phyloP scores from a whole-genome alignment of 2,888 invertebrate genomes.

The Melinaea menophilus region DNA sequence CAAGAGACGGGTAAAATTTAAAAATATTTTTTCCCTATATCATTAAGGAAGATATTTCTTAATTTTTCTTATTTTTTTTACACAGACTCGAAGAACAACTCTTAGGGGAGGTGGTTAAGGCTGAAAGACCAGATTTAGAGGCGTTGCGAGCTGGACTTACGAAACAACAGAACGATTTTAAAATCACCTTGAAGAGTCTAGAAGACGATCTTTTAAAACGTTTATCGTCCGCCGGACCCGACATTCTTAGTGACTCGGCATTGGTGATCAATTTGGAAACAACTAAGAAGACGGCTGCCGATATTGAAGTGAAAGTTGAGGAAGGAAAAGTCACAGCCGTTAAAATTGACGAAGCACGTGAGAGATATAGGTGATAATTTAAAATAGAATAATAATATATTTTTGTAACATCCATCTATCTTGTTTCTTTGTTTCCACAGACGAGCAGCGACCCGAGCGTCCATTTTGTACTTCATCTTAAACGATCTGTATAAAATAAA shows the following conservation, averaged over 20 bases:
- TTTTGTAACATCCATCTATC: neutral
- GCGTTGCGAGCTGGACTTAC: slow-evolving; percentile 88
- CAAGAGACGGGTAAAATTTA: slow-evolving; percentile 83
- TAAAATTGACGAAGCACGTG: slow-evolving; percentile 94
- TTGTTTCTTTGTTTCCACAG: slow-evolving; percentile 45
- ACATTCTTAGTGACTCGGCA: slow-evolving; percentile 93
- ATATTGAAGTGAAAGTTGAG: slow-evolving; percentile 90
- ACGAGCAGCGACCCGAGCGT: slow-evolving; percentile 90
- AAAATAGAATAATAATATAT: neutral
- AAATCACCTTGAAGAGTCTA: slow-evolving; percentile 92
- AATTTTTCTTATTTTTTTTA: neutral
- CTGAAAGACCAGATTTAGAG: slow-evolving; percentile 95
- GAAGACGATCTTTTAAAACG: slow-evolving; percentile 94
- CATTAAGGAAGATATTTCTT: neutral
- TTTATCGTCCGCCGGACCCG: slow-evolving; percentile 92
- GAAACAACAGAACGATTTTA: slow-evolving; percentile 95
- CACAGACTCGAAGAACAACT: slow-evolving; percentile 91
- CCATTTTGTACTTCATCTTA: slow-evolving; percentile 94
- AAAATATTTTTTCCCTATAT: slow-evolving; percentile 6
- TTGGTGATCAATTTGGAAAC: slow-evolving; percentile 95
- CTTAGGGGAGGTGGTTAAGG: slow-evolving; percentile 94
- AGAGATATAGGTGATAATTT: slow-evolving; percentile 82
- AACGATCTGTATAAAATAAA: slow-evolving; percentile 95
- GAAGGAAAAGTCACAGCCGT: slow-evolving; percentile 91
- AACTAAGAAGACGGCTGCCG: slow-evolving; percentile 94